phyloP scores from a whole-genome alignment of 2,113 vertebrate genomes.

The Barbus barbus region DNA sequence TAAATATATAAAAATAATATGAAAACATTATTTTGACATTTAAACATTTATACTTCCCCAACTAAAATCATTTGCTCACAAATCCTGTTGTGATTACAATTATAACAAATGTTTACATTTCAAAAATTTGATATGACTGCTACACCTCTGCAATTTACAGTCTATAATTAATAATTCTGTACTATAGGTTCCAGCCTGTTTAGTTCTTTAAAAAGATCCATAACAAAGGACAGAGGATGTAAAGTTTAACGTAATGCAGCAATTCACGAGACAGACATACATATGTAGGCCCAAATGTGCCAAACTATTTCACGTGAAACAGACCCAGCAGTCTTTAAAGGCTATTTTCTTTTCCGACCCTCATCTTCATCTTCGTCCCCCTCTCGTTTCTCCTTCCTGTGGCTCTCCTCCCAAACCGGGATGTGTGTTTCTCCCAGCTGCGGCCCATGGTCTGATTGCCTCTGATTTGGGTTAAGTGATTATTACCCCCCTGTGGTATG shows the following conservation, averaged over 20 bases:
- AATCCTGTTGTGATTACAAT: not conserved
- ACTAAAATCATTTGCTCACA: too few relatives aligned
- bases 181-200: not conserved
- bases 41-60: too few relatives aligned
- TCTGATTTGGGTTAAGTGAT: constrained; percentile 98
- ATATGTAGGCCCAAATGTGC: constrained; percentile 11
- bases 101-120: not conserved
- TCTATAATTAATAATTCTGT: not conserved
- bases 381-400: constrained; percentile 50
- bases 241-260: not conserved
- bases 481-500: constrained; percentile 92
- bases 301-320: constrained; percentile 27
- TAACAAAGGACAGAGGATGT: not conserved
- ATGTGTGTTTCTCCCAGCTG: constrained; percentile 81
- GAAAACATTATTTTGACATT: too few relatives aligned
- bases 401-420: constrained; percentile 40
- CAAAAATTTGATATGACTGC: not conserved
- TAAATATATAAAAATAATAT: too few relatives aligned
- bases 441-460: constrained; percentile 83
- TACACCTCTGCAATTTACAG: not conserved
- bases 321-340: constrained; percentile 15
- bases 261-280: constrained; percentile 1
- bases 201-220: constrained; percentile 7
- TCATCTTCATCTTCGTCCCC: constrained; percentile 51
- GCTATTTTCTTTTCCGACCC: constrained; percentile 16